Evolutionary conservation across 2,888 invertebrate genomes (phyloP).

Genomic region (Eumacrocentrus americanus): DNA sequence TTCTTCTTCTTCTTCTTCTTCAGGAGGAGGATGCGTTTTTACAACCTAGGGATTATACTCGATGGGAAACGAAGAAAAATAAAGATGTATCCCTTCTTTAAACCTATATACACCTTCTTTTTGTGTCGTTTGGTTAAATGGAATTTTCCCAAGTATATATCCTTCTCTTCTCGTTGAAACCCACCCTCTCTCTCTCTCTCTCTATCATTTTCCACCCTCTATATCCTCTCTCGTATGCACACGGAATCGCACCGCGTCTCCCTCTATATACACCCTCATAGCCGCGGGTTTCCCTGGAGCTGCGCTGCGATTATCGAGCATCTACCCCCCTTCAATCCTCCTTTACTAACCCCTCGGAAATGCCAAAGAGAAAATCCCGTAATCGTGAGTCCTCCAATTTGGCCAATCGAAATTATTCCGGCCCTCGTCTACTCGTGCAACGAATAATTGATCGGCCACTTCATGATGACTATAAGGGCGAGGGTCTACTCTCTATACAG

Average conservation of each 20-base stretch:
- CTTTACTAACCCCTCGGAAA: too few species aligned
- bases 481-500: background rate
- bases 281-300: too few species aligned
- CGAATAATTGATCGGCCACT: slow-evolving; percentile 2
- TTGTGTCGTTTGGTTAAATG: background rate
- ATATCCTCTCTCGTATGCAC: background rate
- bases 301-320: too few species aligned
- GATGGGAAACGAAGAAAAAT: background rate
- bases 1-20: background rate
- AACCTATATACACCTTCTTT: background rate
- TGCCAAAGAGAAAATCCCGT: background rate
- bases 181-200: background rate
- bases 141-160: background rate
- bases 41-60: slow-evolving; percentile 18
- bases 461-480: background rate
- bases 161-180: background rate
- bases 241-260: too few species aligned
- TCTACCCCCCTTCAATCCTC: too few species aligned
- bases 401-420: slow-evolving; percentile 4
- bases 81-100: background rate
- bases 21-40: slow-evolving; percentile 18
- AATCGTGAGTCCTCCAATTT: slow-evolving; percentile 6
- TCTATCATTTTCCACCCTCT: slow-evolving; percentile 4
- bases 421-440: background rate
- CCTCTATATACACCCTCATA: too few species aligned